Percentiles rank a stretch among this genome's conserved stretches.
phyloP scores from a whole-genome alignment of 2,888 invertebrate species.

The Mylabris sibirica region DNA sequence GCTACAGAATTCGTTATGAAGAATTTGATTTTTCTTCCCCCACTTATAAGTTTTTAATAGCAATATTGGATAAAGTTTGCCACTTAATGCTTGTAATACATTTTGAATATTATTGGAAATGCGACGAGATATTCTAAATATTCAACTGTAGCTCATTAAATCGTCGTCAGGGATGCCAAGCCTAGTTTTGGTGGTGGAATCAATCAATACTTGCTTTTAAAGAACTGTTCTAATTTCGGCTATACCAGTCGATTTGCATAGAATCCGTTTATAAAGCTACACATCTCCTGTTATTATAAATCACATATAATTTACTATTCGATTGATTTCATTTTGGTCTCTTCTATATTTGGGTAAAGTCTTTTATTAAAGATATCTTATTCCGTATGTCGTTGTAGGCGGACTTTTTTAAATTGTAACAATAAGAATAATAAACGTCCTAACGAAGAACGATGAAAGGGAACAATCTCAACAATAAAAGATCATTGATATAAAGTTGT shows the following conservation, averaged over 20 bases:
- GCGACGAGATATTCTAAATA: no score
- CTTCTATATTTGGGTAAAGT: background rate
- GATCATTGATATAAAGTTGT: slow-evolving; percentile 10
- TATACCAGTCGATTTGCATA: background rate
- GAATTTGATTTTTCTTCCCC: no score
- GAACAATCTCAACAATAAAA: slow-evolving; percentile 1
- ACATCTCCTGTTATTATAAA: background rate
- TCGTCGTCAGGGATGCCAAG: no score
- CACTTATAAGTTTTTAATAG: no score
- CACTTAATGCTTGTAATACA: no score
- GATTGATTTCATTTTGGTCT: background rate
- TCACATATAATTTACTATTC: background rate
- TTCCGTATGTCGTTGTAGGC: background rate
- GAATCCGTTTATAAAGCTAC: background rate
- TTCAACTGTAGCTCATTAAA: no score
- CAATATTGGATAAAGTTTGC: no score
- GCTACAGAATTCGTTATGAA: no score
- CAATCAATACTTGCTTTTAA: no score
- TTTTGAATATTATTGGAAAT: no score
- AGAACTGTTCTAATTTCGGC: background rate
- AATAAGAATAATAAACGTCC: background rate
- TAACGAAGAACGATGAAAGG: background rate
- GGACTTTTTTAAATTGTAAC: background rate
- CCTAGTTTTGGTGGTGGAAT: no score
- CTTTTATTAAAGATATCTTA: background rate